Conservation (phyloP, 2,113 vertebrate species). For the Raphicerus campestris region DNA sequence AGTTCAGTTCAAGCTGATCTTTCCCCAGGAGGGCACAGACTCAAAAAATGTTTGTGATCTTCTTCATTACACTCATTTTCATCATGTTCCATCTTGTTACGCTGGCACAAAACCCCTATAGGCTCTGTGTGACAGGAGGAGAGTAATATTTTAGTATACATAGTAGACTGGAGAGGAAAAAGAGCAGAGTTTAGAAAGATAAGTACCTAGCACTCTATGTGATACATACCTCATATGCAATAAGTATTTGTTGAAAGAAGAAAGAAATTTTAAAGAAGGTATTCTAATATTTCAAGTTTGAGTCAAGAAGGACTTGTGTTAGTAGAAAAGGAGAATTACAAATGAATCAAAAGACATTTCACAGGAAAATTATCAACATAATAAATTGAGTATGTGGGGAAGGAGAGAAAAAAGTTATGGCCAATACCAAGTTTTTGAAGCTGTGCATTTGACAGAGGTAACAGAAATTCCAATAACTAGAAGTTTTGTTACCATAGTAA, state of each 20-base stretch:
- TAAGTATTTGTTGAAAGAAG: background rate
- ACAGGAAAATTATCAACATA: background rate
- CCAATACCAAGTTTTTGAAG: background rate
- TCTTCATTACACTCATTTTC: background rate
- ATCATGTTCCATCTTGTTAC: background rate
- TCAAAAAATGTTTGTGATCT: background rate
- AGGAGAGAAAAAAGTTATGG: background rate
- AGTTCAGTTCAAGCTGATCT: background rate
- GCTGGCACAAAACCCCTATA: background rate
- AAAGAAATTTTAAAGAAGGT: background rate
- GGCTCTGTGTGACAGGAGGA: background rate
- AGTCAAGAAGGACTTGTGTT: background rate
- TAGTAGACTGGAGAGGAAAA: background rate
- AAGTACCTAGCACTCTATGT: background rate
- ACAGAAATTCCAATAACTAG: background rate
- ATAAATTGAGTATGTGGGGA: background rate
- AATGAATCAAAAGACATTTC: background rate
- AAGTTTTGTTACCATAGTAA: background rate
- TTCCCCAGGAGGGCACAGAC: background rate
- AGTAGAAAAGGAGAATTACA: background rate
- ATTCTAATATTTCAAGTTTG: background rate
- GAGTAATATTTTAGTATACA: background rate
- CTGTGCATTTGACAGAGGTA: background rate
- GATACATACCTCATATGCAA: background rate
- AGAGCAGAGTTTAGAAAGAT: background rate